Conservation (phyloP, 2,888 invertebrate species). For the Poecilus cupreus region DNA sequence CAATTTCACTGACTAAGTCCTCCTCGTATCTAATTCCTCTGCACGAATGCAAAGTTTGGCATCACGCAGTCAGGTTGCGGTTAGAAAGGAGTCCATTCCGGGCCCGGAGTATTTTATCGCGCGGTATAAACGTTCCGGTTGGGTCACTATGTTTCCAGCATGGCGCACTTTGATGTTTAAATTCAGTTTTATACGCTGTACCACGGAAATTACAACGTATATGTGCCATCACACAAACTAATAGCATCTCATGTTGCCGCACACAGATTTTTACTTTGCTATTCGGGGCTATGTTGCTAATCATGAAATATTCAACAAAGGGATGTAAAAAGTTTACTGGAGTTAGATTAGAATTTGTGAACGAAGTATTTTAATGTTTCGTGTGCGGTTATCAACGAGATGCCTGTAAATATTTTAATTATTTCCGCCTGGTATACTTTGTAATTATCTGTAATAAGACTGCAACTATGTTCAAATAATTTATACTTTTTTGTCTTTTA, state of each 20-base stretch:
- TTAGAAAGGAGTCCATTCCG: neutral
- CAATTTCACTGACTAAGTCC: too few species aligned
- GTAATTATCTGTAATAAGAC: neutral
- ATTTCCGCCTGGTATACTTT: neutral
- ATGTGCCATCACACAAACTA: constrained; percentile 26
- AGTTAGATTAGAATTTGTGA: neutral
- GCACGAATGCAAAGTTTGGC: neutral
- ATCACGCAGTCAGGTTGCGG: constrained; percentile 2
- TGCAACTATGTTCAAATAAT: too few species aligned
- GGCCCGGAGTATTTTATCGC: constrained; percentile 20
- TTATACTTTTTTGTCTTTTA: too few species aligned
- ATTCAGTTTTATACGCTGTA: constrained; percentile 26
- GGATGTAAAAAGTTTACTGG: neutral
- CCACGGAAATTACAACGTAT: constrained; percentile 18
- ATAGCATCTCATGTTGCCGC: neutral
- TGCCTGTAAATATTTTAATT: neutral
- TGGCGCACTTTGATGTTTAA: constrained; percentile 33
- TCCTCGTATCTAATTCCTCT: too few species aligned
- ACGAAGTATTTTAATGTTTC: neutral
- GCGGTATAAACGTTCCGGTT: constrained; percentile 26
- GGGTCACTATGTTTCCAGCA: constrained; percentile 30
- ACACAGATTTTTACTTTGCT: neutral
- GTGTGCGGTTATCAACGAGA: neutral
- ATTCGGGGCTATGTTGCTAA: neutral
- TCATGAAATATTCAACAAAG: constrained; percentile 11